Conservation (phyloP, 35 echinoderm and acorn worm species). For the Amphiura filiformis region DNA sequence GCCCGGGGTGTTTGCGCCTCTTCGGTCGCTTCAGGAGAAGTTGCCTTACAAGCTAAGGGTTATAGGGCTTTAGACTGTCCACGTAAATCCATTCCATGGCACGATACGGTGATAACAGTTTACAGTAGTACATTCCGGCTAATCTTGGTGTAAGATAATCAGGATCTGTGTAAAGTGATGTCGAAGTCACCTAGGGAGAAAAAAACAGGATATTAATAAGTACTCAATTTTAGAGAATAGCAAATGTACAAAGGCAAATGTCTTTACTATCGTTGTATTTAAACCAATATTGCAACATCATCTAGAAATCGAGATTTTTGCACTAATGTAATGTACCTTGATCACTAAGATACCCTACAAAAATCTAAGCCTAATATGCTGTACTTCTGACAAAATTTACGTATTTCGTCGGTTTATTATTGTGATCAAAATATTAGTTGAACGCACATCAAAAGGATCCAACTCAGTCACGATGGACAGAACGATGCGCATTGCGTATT, state of each 20-base stretch:
- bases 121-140: constrained; percentile 65
- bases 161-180: neutral
- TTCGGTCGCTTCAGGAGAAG: too few species aligned
- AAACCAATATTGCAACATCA: neutral
- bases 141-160: constrained; percentile 19
- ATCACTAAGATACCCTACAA: too few species aligned
- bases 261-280: neutral
- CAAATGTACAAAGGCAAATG: neutral
- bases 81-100: constrained; percentile 78
- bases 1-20: too few species aligned
- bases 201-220: neutral
- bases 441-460: too few species aligned
- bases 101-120: constrained; percentile 52
- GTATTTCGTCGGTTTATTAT: too few species aligned
- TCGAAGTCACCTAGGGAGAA: constrained; percentile 45
- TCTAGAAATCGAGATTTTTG: too few species aligned
- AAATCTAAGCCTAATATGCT: too few species aligned
- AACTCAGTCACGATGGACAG: neutral
- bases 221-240: neutral
- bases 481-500: neutral
- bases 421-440: too few species aligned
- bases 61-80: constrained; percentile 31
- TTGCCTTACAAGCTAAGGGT: too few species aligned
- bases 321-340: neutral
- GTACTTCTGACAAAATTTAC: too few species aligned